These are phyloP conservation scores for Mola mola DNA, from an alignment of 2,113 vertebrate genomes.

Conservation along the genomic window DNA sequence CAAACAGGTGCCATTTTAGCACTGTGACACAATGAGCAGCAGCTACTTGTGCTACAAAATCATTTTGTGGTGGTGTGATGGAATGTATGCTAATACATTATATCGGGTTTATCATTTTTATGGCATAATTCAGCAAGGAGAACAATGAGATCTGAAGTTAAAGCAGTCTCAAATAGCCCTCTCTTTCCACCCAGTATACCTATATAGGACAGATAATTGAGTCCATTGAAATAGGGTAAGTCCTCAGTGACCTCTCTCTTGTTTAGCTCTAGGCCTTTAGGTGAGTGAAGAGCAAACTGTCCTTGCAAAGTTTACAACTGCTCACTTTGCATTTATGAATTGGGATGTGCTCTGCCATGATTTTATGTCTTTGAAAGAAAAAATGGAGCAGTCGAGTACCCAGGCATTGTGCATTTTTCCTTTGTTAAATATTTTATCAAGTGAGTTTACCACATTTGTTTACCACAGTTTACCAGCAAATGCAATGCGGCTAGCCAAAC, in stretches of 20 bases:
- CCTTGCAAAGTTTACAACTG: slow-evolving; percentile 76
- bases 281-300: slow-evolving; percentile 74
- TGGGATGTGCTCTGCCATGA: slow-evolving; percentile 40
- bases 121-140: slow-evolving; percentile 63
- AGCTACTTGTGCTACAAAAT: slow-evolving; percentile 67
- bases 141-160: slow-evolving; percentile 70
- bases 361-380: slow-evolving; percentile 42
- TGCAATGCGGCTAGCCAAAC: slow-evolving; percentile 69
- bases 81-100: slow-evolving; percentile 59
- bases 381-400: slow-evolving; percentile 49
- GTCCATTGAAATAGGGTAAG: slow-evolving; percentile 65
- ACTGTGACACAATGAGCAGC: slow-evolving; percentile 55
- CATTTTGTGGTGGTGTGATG: slow-evolving; percentile 66
- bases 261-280: slow-evolving; percentile 76
- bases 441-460: slow-evolving; percentile 73
- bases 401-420: slow-evolving; percentile 43
- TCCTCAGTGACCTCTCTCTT: slow-evolving; percentile 69
- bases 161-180: slow-evolving; percentile 68
- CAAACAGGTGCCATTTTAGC: slow-evolving; percentile 79
- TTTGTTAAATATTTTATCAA: slow-evolving; percentile 77
- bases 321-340: slow-evolving; percentile 66
- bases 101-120: slow-evolving; percentile 73
- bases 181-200: slow-evolving; percentile 58
- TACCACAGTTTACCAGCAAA: slow-evolving; percentile 70
- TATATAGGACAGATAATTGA: slow-evolving; percentile 77